Conservation (phyloP, 2,113 vertebrate genomes). For the Rhinolophus sinicus region DNA sequence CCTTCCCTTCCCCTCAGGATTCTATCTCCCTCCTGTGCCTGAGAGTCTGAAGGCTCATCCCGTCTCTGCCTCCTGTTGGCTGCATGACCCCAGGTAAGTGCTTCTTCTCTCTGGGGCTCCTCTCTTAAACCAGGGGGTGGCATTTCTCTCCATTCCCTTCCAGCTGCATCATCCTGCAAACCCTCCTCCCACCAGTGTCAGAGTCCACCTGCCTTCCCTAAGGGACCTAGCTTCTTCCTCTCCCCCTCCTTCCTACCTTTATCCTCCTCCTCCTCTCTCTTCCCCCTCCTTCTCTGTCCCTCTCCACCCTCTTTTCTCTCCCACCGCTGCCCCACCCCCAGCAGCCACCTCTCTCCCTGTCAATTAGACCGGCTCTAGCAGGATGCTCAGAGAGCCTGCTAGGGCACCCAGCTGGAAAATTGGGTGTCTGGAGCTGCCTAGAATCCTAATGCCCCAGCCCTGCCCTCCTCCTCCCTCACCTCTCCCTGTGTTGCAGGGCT, state of each 20-base stretch:
- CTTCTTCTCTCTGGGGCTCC: neutral
- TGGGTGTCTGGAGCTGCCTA: conserved; percentile 82
- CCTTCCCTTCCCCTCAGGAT: no score
- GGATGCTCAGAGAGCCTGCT: conserved; percentile 79
- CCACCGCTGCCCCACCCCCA: neutral
- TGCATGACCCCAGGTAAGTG: neutral
- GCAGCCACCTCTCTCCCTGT: conserved; percentile 15
- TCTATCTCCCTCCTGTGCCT: neutral
- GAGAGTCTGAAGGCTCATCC: neutral
- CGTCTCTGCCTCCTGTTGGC: neutral
- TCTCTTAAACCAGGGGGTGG: neutral
- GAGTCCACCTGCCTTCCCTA: neutral
- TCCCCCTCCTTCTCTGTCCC: neutral
- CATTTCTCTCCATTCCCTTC: neutral
- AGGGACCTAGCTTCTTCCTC: rapidly evolving
- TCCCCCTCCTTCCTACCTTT: no score
- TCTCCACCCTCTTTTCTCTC: neutral
- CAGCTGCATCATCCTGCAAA: neutral
- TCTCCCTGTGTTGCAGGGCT: neutral
- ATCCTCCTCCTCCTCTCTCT: neutral
- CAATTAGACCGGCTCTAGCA: conserved; percentile 76
- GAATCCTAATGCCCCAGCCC: conserved; percentile 85
- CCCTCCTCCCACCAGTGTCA: neutral
- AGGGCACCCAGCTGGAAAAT: conserved; percentile 86
- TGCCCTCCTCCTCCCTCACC: neutral